A percentile compares a stretch with the other conserved stretches of the same genome.
Conservation (phyloP, 2,113 vertebrate species). For the Stercorarius parasiticus region DNA sequence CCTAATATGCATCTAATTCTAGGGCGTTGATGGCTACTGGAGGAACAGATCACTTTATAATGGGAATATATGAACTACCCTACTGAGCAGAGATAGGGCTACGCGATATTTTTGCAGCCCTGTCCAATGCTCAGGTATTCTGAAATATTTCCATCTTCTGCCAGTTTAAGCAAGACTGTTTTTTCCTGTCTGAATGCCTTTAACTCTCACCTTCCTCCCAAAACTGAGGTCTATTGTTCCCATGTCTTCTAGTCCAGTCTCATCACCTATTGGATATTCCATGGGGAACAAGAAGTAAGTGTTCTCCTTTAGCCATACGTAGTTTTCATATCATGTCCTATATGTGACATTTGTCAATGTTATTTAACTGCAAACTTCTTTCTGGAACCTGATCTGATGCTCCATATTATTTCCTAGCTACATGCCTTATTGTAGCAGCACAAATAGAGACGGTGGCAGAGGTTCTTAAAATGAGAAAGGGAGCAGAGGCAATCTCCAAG, state of each 20-base stretch:
- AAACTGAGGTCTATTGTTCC: not conserved
- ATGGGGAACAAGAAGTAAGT: not conserved
- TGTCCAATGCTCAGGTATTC: not conserved
- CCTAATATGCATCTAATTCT: not conserved
- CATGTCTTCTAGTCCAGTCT: not conserved
- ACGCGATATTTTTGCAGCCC: not conserved
- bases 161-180: not conserved
- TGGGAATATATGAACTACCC: not conserved
- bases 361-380: not conserved
- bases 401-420: not conserved
- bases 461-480: not conserved
- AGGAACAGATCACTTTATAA: not conserved
- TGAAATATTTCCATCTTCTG: not conserved
- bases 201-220: not conserved
- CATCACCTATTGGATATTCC: not conserved
- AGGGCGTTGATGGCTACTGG: not conserved
- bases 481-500: not conserved
- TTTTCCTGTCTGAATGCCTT: not conserved
- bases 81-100: not conserved
- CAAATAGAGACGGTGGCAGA: fast-evolving
- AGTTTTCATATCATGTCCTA: not conserved
- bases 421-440: not conserved
- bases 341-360: not conserved
- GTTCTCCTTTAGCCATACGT: not conserved
- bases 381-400: not conserved